phyloP scores from a whole-genome alignment of 2,797 vertebrate species.

The Squalus acanthias region DNA sequence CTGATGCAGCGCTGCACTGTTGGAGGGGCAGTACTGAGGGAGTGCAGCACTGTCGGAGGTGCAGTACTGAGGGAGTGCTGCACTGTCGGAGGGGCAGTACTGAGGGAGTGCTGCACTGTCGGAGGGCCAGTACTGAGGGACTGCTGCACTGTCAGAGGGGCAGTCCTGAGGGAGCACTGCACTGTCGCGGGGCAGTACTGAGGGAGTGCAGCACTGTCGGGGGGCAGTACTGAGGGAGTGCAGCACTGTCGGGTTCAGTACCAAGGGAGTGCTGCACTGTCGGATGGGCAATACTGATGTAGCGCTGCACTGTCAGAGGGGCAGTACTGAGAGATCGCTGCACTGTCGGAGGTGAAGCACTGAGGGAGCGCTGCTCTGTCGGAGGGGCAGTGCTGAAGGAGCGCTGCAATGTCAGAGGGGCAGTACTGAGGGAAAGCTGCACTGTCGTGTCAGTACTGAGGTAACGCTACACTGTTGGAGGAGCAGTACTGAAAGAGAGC shows the following conservation, averaged over 20 bases:
- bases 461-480: rapidly evolving
- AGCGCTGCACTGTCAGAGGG: neutral
- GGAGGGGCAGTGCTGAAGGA: neutral
- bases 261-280: neutral
- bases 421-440: neutral
- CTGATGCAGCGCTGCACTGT: too few species aligned
- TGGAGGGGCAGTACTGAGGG: too few species aligned
- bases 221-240: neutral
- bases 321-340: neutral
- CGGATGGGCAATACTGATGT: neutral
- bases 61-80: too few species aligned
- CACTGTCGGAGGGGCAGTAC: too few species aligned
- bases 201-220: neutral
- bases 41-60: too few species aligned
- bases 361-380: neutral
- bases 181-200: neutral
- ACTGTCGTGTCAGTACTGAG: neutral
- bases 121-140: too few species aligned
- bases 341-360: too few species aligned
- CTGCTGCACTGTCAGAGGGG: too few species aligned
- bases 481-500: too few species aligned
- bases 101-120: too few species aligned
- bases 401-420: neutral
- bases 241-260: neutral
- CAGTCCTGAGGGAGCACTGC: too few species aligned